Conservation (phyloP, 1,140 invertebrate genomes). For the Drosophila equinoxialis region DNA sequence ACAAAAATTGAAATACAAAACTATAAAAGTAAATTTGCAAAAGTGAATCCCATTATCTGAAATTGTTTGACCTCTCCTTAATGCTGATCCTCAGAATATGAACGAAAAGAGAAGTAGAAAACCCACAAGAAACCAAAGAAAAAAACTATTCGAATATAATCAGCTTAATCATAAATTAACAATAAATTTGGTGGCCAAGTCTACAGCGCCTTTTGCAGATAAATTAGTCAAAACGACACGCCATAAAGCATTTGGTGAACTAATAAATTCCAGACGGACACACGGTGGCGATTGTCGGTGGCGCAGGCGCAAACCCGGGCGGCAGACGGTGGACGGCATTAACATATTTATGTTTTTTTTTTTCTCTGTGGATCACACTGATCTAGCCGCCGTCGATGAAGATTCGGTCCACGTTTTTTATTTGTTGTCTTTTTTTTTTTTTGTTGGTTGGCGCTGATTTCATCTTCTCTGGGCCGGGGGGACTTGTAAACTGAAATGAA, state of each 20-base stretch:
- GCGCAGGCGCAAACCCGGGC: conserved; percentile 39
- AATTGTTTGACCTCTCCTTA: background rate
- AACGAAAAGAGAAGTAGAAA: background rate
- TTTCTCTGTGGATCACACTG: conserved; percentile 49
- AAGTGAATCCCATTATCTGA: background rate
- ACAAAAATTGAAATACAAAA: background rate
- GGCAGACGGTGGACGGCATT: conserved; percentile 45
- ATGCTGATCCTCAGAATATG: background rate
- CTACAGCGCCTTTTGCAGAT: conserved; percentile 60
- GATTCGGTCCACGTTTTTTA: conserved; percentile 25
- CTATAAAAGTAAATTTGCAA: background rate
- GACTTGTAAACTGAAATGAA: conserved; percentile 46
- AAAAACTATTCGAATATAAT: conserved; percentile 58
- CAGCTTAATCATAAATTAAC: conserved; percentile 78
- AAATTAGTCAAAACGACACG: conserved; percentile 82
- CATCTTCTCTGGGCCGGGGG: conserved; percentile 58
- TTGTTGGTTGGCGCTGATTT: conserved; percentile 64
- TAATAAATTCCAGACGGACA: conserved; percentile 69
- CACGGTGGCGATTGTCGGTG: conserved; percentile 51
- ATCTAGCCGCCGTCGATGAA: conserved; percentile 67
- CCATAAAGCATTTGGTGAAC: conserved; percentile 81
- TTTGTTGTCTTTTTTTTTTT: conserved; percentile 37
- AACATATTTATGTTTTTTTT: conserved; percentile 76
- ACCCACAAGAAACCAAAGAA: conserved; percentile 7
- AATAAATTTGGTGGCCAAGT: conserved; percentile 67